These are phyloP conservation scores for Andricus quercusramuli DNA, from an alignment of 2,888 invertebrate genomes.

Conservation along the genomic window DNA sequence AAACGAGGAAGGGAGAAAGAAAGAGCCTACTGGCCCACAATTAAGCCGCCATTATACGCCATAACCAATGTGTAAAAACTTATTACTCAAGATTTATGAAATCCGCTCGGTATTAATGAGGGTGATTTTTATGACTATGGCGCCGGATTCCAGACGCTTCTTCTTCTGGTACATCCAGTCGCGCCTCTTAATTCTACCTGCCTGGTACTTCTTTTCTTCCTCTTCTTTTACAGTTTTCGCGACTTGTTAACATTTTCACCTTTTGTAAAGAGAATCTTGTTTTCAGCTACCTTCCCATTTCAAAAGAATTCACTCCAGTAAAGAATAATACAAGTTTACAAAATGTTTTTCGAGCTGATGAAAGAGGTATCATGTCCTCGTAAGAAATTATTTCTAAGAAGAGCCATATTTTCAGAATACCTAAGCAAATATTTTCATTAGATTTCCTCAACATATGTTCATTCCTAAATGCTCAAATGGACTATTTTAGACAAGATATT, in stretches of 20 bases:
- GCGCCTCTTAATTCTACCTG: constrained; percentile 39
- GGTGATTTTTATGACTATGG: constrained; percentile 61
- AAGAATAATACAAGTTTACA: background rate
- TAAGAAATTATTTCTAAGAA: background rate
- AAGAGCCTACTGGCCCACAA: constrained; percentile 68
- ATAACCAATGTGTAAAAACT: constrained; percentile 71
- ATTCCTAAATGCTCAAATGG: no score
- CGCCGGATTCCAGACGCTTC: constrained; percentile 54
- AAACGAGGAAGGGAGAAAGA: constrained; percentile 44
- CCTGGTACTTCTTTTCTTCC: constrained; percentile 29
- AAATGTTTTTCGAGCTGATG: background rate
- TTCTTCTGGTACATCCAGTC: constrained; percentile 39
- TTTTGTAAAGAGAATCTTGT: background rate
- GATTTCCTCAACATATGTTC: no score
- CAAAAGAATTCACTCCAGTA: background rate
- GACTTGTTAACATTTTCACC: background rate
- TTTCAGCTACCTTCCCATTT: background rate
- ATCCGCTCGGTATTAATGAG: constrained; percentile 70
- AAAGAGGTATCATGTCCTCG: background rate
- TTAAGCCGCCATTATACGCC: constrained; percentile 73
- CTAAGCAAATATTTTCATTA: no score
- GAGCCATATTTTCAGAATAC: background rate
- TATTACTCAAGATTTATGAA: constrained; percentile 74
- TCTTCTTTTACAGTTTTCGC: background rate
- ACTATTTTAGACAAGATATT: no score